These are phyloP conservation scores for Epinotia demarniana DNA, from an alignment of 2,888 invertebrate genomes.

Conservation along the genomic window DNA sequence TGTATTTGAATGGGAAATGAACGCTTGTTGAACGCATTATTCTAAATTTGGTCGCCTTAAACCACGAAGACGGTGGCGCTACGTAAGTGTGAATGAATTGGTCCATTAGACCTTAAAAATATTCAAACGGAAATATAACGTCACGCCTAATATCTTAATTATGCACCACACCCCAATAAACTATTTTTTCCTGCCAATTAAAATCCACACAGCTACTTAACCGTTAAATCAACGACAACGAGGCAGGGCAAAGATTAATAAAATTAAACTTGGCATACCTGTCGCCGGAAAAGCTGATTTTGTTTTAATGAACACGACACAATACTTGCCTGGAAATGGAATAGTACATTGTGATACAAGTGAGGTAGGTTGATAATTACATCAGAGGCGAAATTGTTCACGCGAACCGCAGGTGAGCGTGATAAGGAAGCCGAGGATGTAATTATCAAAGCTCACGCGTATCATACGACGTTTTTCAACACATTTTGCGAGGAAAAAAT, in stretches of 20 bases:
- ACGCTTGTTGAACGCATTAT: too few species aligned
- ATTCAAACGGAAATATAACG: neutral
- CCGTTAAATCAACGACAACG: constrained; percentile 4
- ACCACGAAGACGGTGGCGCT: too few species aligned
- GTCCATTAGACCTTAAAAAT: neutral
- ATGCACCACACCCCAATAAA: neutral
- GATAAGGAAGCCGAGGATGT: too few species aligned
- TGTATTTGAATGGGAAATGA: too few species aligned
- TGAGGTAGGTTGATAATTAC: too few species aligned
- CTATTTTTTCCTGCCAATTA: constrained; percentile 22
- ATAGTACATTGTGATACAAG: too few species aligned
- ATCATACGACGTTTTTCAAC: too few species aligned
- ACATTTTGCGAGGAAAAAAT: too few species aligned
- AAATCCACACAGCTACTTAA: constrained; percentile 9
- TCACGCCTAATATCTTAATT: neutral
- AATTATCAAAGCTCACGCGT: too few species aligned
- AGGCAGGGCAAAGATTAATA: constrained; percentile 24
- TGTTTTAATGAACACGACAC: constrained; percentile 37
- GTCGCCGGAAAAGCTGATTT: constrained; percentile 30
- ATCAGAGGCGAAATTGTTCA: too few species aligned
- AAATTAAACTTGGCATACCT: constrained; percentile 22
- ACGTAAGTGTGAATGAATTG: neutral
- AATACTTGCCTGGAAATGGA: constrained; percentile 14
- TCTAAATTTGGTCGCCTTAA: too few species aligned
- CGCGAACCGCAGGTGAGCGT: too few species aligned